These are phyloP conservation scores for Eidolon dupreanum DNA, from an alignment of 2,797 vertebrate species.

Conservation along the genomic window DNA sequence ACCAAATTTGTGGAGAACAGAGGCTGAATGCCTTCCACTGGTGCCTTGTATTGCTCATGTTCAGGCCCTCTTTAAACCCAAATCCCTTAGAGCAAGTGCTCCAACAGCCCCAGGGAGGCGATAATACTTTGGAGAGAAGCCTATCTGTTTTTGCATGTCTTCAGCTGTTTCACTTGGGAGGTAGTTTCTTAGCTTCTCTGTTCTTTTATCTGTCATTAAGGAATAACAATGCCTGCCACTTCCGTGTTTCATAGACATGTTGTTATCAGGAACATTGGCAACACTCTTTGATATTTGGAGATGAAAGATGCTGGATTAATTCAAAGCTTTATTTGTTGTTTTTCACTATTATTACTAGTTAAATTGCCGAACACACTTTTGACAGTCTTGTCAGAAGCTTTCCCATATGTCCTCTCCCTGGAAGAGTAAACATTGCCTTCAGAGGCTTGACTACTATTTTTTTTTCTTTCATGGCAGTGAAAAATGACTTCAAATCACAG, in stretches of 20 bases:
- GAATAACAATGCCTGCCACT: slow-evolving; percentile 42
- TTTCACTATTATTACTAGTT: slow-evolving; percentile 80
- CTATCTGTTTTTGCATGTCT: accelerated
- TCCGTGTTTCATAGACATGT: slow-evolving; percentile 22
- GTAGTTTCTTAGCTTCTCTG: slow-evolving; percentile 41
- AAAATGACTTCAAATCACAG: slow-evolving; percentile 73
- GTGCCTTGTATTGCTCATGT: neutral
- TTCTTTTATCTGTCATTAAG: slow-evolving; percentile 66
- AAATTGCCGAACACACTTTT: slow-evolving; percentile 66
- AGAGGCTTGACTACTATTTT: slow-evolving; percentile 58
- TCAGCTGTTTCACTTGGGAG: neutral
- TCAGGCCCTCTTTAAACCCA: neutral
- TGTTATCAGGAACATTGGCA: slow-evolving; percentile 51
- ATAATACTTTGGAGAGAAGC: neutral
- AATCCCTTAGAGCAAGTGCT: neutral
- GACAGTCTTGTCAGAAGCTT: slow-evolving; percentile 77
- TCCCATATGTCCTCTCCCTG: slow-evolving; percentile 22
- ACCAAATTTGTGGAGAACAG: neutral
- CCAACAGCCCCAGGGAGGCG: neutral
- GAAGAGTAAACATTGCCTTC: slow-evolving; percentile 74
- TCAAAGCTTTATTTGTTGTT: slow-evolving; percentile 78
- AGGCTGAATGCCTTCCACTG: neutral
- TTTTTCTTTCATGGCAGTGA: slow-evolving; percentile 58
- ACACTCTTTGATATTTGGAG: slow-evolving; percentile 73
- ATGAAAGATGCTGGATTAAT: slow-evolving; percentile 80